phyloP scores from a whole-genome alignment of 2,113 vertebrate genomes.

The Pitta sordida region DNA sequence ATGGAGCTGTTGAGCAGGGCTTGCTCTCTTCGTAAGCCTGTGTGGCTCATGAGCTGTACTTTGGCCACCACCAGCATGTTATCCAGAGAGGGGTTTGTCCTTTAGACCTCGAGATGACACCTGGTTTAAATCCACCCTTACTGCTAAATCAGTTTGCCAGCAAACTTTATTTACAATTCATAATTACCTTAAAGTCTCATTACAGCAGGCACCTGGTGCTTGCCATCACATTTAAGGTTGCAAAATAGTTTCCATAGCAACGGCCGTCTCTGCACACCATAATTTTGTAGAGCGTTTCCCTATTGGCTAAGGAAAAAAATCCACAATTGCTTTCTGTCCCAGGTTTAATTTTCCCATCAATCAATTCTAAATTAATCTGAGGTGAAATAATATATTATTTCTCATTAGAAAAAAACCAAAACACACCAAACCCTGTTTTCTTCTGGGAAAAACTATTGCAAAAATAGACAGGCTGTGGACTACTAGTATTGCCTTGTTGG shows the following conservation, averaged over 20 bases:
- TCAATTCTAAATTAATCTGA: slow-evolving; percentile 55
- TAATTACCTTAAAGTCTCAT: slow-evolving; percentile 25
- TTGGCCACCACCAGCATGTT: accelerated
- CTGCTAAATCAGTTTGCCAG: neutral
- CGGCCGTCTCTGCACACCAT: neutral
- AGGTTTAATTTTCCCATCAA: slow-evolving; percentile 43
- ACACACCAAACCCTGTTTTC: neutral
- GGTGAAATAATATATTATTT: slow-evolving; percentile 10
- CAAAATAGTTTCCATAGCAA: slow-evolving; percentile 51
- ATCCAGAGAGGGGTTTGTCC: neutral
- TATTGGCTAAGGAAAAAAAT: neutral
- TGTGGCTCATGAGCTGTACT: neutral
- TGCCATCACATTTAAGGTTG: neutral
- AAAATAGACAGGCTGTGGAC: neutral
- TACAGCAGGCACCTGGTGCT: slow-evolving; percentile 32
- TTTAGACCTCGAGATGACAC: neutral
- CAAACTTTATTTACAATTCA: slow-evolving; percentile 23
- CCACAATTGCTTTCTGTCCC: slow-evolving; percentile 13
- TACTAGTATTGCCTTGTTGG: neutral
- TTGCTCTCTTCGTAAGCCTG: neutral
- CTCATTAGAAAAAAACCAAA: neutral
- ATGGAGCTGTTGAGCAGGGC: neutral
- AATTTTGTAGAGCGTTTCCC: neutral
- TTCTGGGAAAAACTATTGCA: neutral
- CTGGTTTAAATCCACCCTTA: neutral